Conservation (phyloP, 2,113 vertebrate species). For the Spea bombifrons region DNA sequence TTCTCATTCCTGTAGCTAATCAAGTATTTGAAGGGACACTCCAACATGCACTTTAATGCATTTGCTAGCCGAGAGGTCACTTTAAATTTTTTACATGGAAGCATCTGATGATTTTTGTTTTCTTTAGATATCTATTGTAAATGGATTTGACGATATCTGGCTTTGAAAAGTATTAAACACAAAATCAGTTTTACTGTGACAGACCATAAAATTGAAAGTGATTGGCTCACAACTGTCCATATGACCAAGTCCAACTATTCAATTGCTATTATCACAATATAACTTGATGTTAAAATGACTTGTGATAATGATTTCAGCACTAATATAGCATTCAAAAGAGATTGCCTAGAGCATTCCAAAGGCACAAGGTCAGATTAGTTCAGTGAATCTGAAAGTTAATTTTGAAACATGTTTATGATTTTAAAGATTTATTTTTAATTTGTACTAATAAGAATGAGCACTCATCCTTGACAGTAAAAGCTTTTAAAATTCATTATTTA, state of each 20-base stretch:
- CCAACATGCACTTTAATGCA: too few species aligned
- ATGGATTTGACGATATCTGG: too few species aligned
- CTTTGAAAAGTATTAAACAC: too few species aligned
- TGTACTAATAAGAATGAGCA: constrained; percentile 48
- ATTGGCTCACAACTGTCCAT: background rate
- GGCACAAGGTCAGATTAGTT: constrained; percentile 45
- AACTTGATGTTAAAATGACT: background rate
- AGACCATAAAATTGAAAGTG: too few species aligned
- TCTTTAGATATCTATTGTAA: too few species aligned
- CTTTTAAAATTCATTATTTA: constrained; percentile 47
- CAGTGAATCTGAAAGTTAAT: constrained; percentile 45
- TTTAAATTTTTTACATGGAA: too few species aligned
- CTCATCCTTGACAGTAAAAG: constrained; percentile 48
- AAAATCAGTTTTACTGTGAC: too few species aligned
- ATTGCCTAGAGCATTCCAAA: constrained; percentile 26
- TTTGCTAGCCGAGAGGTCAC: too few species aligned
- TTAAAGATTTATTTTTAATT: constrained; percentile 47
- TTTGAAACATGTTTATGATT: constrained; percentile 46
- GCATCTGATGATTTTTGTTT: too few species aligned
- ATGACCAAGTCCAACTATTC: constrained; percentile 16
- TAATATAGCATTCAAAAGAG: constrained; percentile 24
- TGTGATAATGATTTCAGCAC: constrained; percentile 19
- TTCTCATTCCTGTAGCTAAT: too few species aligned
- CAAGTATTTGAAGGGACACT: too few species aligned
- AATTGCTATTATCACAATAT: constrained; percentile 15